These are phyloP conservation scores for Oxyura jamaicensis DNA, from an alignment of 2,113 vertebrate species.

Conservation along the genomic window DNA sequence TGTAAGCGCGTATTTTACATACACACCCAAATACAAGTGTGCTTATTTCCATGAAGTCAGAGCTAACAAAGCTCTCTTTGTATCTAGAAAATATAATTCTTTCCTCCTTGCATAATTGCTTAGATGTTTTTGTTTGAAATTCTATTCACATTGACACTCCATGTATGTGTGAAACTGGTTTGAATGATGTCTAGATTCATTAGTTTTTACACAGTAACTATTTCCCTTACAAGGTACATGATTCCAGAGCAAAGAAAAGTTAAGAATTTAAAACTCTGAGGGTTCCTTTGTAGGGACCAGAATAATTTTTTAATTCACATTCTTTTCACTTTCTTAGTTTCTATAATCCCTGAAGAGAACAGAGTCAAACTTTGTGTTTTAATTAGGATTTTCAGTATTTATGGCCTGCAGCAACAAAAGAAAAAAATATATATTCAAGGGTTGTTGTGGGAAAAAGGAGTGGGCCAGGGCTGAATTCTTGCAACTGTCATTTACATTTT, in stretches of 20 bases:
- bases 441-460: slow-evolving; percentile 38
- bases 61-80: slow-evolving; percentile 71
- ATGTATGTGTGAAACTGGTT: slow-evolving; percentile 55
- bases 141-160: slow-evolving; percentile 68
- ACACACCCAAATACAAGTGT: not conserved
- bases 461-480: not conserved
- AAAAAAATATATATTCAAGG: slow-evolving; percentile 14
- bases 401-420: slow-evolving; percentile 45
- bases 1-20: slow-evolving; percentile 17
- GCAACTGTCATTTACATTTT: slow-evolving; percentile 40
- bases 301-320: slow-evolving; percentile 55
- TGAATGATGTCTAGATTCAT: slow-evolving; percentile 64
- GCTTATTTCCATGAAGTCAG: slow-evolving; percentile 50
- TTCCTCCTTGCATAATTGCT: slow-evolving; percentile 50
- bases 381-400: slow-evolving; percentile 69
- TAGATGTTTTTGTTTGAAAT: slow-evolving; percentile 71
- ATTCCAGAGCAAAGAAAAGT: slow-evolving; percentile 62
- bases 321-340: slow-evolving; percentile 55
- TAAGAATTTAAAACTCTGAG: slow-evolving; percentile 53
- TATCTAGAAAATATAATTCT: slow-evolving; percentile 72
- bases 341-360: slow-evolving; percentile 56
- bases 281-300: slow-evolving; percentile 51
- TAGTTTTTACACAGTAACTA: slow-evolving; percentile 55
- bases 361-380: slow-evolving; percentile 68
- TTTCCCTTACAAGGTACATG: slow-evolving; percentile 49